phyloP scores from a whole-genome alignment of 2,797 vertebrate genomes.

The Pantherophis vulpinus region DNA sequence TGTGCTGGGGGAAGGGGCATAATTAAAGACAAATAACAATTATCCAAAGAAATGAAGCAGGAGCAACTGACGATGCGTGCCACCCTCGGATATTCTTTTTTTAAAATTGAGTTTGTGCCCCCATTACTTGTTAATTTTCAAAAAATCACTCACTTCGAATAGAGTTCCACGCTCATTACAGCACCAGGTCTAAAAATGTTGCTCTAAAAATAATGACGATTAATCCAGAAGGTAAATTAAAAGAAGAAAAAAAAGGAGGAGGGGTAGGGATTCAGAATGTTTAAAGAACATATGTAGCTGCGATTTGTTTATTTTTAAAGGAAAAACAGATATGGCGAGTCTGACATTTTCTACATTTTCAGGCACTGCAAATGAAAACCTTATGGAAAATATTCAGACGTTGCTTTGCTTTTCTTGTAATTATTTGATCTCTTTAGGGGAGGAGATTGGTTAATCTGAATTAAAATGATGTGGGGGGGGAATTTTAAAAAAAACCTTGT shows the following conservation, averaged over 20 bases:
- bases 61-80: not conserved
- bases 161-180: not conserved
- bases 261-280: not conserved
- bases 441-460: not conserved
- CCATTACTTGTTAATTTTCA: not conserved
- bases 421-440: not conserved
- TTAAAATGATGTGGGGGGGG: not conserved
- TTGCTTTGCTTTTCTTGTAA: not conserved
- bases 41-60: constrained; percentile 35
- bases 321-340: not conserved
- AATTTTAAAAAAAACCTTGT: not conserved
- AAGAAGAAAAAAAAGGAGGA: not conserved
- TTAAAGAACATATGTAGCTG: not conserved
- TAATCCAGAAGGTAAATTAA: constrained; percentile 8
- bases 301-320: not conserved
- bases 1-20: not conserved
- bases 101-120: not conserved
- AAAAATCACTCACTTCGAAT: not conserved
- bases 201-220: not conserved
- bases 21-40: constrained; percentile 36
- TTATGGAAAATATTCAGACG: not conserved
- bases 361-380: not conserved
- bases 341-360: not conserved
- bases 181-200: not conserved
- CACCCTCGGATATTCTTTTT: constrained; percentile 16